Evolutionary conservation across 2,797 vertebrate species (phyloP).

Genomic region (Galaxias olidus): DNA sequence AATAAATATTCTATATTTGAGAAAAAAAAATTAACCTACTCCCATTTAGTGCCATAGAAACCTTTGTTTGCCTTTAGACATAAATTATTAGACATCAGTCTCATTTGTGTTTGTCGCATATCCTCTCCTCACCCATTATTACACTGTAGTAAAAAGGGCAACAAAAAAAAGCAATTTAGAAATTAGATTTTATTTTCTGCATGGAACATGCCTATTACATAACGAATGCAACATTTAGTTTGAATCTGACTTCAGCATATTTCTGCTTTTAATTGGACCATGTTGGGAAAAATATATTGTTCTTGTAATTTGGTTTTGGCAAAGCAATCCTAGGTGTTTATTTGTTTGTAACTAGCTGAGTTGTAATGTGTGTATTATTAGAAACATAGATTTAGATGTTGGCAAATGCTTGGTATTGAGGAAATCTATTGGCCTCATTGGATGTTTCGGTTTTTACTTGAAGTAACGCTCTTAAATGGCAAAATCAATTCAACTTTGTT

Average conservation of each 20-base stretch:
- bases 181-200: constrained; percentile 41
- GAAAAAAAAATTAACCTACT: constrained; percentile 72
- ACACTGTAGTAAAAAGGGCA: constrained; percentile 30
- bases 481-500: constrained; percentile 69
- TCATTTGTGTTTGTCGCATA: constrained; percentile 45
- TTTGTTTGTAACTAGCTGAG: constrained; percentile 55
- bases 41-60: constrained; percentile 80
- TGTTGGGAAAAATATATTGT: constrained; percentile 37
- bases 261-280: constrained; percentile 63
- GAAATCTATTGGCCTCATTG: constrained; percentile 71
- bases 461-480: constrained; percentile 62
- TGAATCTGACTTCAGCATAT: constrained; percentile 48
- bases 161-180: background rate
- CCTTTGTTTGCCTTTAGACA: constrained; percentile 79
- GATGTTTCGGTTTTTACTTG: constrained; percentile 75
- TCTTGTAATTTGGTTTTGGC: constrained; percentile 60
- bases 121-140: constrained; percentile 50
- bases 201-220: constrained; percentile 53
- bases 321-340: constrained; percentile 63
- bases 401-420: constrained; percentile 57
- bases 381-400: constrained; percentile 59
- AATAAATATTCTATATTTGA: constrained; percentile 70
- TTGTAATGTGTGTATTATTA: constrained; percentile 56
- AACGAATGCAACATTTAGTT: constrained; percentile 61
- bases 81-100: constrained; percentile 23